A percentile compares a stretch with the other conserved stretches of the same genome.
Evolutionary conservation across 2,113 vertebrate genomes (phyloP).

Genomic region (Actinemys pallida): DNA sequence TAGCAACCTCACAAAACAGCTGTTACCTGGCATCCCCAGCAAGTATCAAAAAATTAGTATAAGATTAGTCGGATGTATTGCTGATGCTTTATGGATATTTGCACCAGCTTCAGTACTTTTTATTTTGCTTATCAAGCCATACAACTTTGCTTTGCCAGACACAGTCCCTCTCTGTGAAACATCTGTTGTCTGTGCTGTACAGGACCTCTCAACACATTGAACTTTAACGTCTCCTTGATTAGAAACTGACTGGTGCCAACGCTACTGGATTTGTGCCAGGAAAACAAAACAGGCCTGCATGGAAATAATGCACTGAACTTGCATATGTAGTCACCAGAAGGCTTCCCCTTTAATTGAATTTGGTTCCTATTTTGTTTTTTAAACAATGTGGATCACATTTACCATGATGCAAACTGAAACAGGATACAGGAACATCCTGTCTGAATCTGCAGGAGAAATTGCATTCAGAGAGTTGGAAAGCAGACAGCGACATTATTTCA

Average conservation of each 20-base stretch:
- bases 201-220: not conserved
- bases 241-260: not conserved
- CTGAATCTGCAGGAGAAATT: constrained; percentile 20
- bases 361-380: not conserved
- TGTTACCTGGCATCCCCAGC: not conserved
- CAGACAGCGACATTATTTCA: constrained; percentile 10
- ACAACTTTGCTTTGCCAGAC: constrained; percentile 16
- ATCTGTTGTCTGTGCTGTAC: constrained; percentile 2
- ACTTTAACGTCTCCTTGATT: not conserved
- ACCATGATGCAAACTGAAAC: constrained; percentile 4
- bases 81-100: constrained; percentile 1
- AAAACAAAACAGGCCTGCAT: not conserved
- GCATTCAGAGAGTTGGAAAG: not conserved
- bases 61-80: not conserved
- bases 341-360: not conserved
- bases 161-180: constrained; percentile 18
- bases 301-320: not conserved
- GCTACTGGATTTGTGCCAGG: not conserved
- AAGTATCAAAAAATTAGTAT: constrained; percentile 2
- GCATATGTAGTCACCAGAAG: not conserved
- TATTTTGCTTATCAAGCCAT: not conserved
- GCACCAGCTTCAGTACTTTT: constrained; percentile 8
- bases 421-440: constrained; percentile 59
- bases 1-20: constrained; percentile 8
- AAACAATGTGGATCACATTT: not conserved